Evolutionary conservation across 2,797 vertebrate species (phyloP).

Genomic region (Moxostoma hubbsi): DNA sequence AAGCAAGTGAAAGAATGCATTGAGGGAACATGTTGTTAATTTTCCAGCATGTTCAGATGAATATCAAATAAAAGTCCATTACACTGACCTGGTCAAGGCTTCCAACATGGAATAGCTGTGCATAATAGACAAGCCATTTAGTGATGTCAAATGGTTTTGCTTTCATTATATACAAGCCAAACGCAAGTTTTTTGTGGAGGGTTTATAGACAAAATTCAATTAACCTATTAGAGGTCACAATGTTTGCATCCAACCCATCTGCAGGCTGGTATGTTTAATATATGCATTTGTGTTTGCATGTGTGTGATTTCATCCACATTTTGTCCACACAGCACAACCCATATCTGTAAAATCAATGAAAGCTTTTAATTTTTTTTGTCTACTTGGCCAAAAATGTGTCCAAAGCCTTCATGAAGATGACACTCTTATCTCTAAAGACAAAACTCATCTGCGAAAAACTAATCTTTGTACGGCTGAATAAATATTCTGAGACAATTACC

Average conservation of each 20-base stretch:
- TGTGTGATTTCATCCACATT: constrained; percentile 29
- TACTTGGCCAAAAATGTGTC: constrained; percentile 39
- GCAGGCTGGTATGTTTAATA: constrained; percentile 20
- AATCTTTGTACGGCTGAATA: constrained; percentile 70
- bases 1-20: constrained; percentile 7
- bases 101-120: neutral
- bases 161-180: neutral
- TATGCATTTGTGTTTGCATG: constrained; percentile 21
- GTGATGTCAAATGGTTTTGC: neutral
- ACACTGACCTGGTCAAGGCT: constrained; percentile 6
- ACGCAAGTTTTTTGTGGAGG: neutral
- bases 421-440: constrained; percentile 22
- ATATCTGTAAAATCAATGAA: constrained; percentile 38
- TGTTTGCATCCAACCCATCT: constrained; percentile 17
- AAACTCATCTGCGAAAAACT: constrained; percentile 20
- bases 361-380: constrained; percentile 34
- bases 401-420: constrained; percentile 34
- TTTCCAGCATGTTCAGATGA: constrained; percentile 15
- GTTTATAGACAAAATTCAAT: constrained; percentile 29
- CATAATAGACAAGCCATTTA: constrained; percentile 24
- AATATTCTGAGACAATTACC: constrained; percentile 61
- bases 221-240: constrained; percentile 28
- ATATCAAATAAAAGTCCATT: constrained; percentile 1
- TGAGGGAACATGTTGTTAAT: neutral
- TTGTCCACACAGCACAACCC: constrained; percentile 25